phyloP scores from a whole-genome alignment of 2,888 invertebrate genomes.

The Drosophila subsilvestris region DNA sequence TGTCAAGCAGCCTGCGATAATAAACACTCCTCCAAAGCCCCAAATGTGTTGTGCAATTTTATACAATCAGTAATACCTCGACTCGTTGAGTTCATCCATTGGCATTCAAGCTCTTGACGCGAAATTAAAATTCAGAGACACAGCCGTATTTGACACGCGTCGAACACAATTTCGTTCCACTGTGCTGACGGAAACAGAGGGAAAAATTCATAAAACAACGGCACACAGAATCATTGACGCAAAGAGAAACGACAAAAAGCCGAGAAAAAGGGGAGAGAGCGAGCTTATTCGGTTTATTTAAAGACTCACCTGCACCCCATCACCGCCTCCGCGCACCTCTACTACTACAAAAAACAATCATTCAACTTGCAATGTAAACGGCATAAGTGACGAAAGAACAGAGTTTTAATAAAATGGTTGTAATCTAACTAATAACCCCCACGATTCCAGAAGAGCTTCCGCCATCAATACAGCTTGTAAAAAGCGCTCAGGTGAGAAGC shows the following conservation, averaged over 20 bases:
- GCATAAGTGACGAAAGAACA: constrained; percentile 19
- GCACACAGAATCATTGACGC: constrained; percentile 6
- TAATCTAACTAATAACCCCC: constrained; percentile 3
- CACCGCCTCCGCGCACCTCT: neutral
- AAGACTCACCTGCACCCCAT: constrained; percentile 6
- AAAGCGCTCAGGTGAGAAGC: constrained; percentile 8
- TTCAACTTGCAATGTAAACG: constrained; percentile 19
- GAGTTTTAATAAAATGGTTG: constrained; percentile 16
- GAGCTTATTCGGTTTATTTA: constrained; percentile 18
- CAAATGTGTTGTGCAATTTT: constrained; percentile 12
- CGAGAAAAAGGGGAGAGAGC: constrained; percentile 7
- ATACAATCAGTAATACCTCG: neutral
- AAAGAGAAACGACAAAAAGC: constrained; percentile 9
- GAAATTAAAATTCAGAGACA: constrained; percentile 19
- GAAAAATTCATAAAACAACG: constrained; percentile 24
- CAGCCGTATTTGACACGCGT: constrained; percentile 15
- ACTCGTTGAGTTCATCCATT: neutral
- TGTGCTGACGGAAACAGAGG: constrained; percentile 20
- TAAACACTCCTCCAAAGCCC: constrained; percentile 6
- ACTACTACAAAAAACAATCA: constrained; percentile 6
- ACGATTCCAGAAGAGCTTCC: neutral
- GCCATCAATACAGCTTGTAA: neutral
- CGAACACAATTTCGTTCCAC: constrained; percentile 11
- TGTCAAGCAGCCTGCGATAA: neutral
- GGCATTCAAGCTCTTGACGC: neutral